Percentiles rank a stretch among this genome's conserved stretches.
Evolutionary conservation across 2,888 invertebrate genomes (phyloP).

Genomic region (Protophormia terraenovae): DNA sequence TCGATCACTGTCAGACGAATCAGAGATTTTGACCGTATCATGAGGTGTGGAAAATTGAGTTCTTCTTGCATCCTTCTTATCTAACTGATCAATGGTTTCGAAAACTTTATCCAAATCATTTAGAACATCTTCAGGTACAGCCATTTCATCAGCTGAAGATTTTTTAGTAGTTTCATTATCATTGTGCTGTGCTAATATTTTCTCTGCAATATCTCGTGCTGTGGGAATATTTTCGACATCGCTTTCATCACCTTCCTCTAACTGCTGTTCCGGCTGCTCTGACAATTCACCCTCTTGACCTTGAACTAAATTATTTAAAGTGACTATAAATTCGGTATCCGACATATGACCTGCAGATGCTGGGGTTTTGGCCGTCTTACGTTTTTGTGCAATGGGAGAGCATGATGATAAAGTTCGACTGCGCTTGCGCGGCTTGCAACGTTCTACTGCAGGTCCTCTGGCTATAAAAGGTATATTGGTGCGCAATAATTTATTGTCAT

Average conservation of each 20-base stretch:
- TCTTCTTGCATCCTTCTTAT: not conserved
- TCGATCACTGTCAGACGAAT: conserved; percentile 52
- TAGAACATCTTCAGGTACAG: conserved; percentile 65
- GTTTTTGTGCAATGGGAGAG: not conserved
- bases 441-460: conserved; percentile 78
- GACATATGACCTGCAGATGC: conserved; percentile 65
- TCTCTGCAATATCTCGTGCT: conserved; percentile 78
- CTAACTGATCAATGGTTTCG: conserved; percentile 70
- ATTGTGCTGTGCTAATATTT: conserved; percentile 69
- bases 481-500: conserved; percentile 69
- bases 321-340: conserved; percentile 74
- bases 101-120: conserved; percentile 69
- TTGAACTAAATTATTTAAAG: conserved; percentile 72
- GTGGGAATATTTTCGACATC: conserved; percentile 72
- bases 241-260: conserved; percentile 69
- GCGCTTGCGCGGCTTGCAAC: conserved; percentile 68
- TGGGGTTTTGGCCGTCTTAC: not conserved
- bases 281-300: conserved; percentile 44
- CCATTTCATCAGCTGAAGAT: conserved; percentile 33
- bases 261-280: not conserved
- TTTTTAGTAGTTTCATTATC: not conserved
- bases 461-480: conserved; percentile 76
- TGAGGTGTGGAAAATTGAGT: not conserved
- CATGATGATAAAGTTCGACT: conserved; percentile 17
- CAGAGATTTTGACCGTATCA: conserved; percentile 56